phyloP scores from a whole-genome alignment of 2,888 invertebrate genomes.

The Thyatira batis region DNA sequence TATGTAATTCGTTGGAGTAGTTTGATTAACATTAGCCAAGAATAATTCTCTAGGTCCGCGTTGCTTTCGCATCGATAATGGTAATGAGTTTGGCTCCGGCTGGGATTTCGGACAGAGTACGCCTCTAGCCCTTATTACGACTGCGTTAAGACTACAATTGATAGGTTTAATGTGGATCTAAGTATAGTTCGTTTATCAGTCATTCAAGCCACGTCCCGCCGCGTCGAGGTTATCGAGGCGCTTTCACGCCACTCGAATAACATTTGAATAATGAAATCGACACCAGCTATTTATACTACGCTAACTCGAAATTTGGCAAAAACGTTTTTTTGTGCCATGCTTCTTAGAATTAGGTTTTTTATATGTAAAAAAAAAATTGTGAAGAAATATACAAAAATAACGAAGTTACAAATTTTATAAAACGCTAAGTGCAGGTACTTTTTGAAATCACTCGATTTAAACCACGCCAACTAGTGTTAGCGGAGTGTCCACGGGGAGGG shows the following conservation, averaged over 20 bases:
- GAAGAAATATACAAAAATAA: no score
- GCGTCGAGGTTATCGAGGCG: constrained; percentile 68
- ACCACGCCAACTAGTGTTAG: no score
- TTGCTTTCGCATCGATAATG: constrained; percentile 57
- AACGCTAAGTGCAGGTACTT: no score
- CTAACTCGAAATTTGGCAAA: no score
- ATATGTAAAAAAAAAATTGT: no score
- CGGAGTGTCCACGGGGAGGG: no score
- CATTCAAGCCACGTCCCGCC: constrained; percentile 64
- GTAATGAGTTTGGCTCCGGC: constrained; percentile 44
- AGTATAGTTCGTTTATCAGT: constrained; percentile 55
- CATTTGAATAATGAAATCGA: constrained; percentile 78
- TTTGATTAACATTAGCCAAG: constrained; percentile 53
- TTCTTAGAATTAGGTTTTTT: no score
- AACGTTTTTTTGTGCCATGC: no score
- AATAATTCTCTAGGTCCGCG: constrained; percentile 41
- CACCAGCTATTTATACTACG: no score
- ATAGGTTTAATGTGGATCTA: constrained; percentile 40
- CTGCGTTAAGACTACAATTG: constrained; percentile 42
- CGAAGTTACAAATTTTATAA: no score
- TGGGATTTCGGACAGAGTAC: constrained; percentile 35
- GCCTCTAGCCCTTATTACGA: constrained; percentile 47
- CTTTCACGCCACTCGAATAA: constrained; percentile 77
- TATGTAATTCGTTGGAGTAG: constrained; percentile 48
- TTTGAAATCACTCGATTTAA: no score